These are phyloP conservation scores for Thereva nobilitata DNA, from an alignment of 2,888 invertebrate genomes.

Conservation along the genomic window DNA sequence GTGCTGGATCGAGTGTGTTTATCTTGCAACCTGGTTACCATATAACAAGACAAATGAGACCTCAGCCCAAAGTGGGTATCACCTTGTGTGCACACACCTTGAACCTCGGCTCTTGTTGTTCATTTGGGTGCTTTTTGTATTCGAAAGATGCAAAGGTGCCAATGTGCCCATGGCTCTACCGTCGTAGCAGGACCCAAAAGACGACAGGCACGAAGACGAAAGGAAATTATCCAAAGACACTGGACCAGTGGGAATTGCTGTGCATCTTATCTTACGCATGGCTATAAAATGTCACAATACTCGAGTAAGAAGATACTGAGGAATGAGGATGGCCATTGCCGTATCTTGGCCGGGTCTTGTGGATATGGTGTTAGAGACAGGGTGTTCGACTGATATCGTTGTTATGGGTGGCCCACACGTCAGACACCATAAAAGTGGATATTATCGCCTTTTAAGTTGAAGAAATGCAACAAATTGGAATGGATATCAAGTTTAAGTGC, in stretches of 20 bases:
- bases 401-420: conserved; percentile 59
- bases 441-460: conserved; percentile 60
- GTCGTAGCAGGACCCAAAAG: neutral
- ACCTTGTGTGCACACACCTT: conserved; percentile 20
- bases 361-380: conserved; percentile 36
- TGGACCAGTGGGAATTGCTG: conserved; percentile 26
- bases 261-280: conserved; percentile 42
- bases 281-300: conserved; percentile 43
- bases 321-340: conserved; percentile 25
- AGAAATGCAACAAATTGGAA: conserved; percentile 60
- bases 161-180: neutral
- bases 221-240: conserved; percentile 21
- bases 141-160: conserved; percentile 5
- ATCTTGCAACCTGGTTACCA: conserved; percentile 18
- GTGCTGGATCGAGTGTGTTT: conserved; percentile 31
- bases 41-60: conserved; percentile 27
- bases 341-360: conserved; percentile 30
- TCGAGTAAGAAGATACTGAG: conserved; percentile 36
- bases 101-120: conserved; percentile 14
- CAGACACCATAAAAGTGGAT: conserved; percentile 59
- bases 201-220: conserved; percentile 2
- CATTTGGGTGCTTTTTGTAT: conserved; percentile 29
- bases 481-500: conserved; percentile 60
- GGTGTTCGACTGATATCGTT: conserved; percentile 50
- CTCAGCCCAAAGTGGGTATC: conserved; percentile 19